phyloP scores from a whole-genome alignment of 2,888 invertebrate species.

The Holacanthella duospinosa region DNA sequence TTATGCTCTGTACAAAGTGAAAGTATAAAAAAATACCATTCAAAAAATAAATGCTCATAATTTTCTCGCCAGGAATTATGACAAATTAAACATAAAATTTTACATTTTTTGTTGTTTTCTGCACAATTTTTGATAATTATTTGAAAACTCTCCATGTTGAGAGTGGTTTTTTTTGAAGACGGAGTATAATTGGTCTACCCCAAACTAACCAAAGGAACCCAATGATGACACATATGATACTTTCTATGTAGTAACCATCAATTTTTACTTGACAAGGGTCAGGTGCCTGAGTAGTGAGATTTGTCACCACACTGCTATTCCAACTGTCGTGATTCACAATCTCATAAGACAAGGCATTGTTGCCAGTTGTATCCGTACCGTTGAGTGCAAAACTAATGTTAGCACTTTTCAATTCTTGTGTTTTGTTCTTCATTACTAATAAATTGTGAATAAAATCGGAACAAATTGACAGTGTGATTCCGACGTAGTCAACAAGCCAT shows the following conservation, averaged over 20 bases:
- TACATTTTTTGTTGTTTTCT: no score
- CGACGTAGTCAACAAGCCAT: conserved; percentile 6
- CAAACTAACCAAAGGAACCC: conserved; percentile 7
- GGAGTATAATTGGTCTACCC: conserved; percentile 8
- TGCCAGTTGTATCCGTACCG: not conserved
- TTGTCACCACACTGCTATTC: not conserved
- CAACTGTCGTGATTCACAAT: no score
- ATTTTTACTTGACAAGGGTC: not conserved
- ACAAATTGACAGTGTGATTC: not conserved
- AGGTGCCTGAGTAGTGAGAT: not conserved
- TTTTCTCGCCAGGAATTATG: no score
- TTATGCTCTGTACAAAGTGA: no score
- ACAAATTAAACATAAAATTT: no score
- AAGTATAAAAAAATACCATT: no score
- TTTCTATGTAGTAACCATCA: conserved; percentile 8
- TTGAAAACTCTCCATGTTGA: conserved; percentile 6
- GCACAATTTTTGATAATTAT: no score
- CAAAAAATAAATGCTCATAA: no score
- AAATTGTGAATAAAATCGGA: not conserved
- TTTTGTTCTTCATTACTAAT: not conserved
- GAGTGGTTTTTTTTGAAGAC: conserved; percentile 4
- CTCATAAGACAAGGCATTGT: not conserved
- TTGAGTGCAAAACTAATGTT: not conserved
- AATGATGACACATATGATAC: not conserved
- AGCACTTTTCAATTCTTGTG: not conserved